Evolutionary conservation across 2,113 vertebrate genomes (phyloP).

Genomic region (Octodon degus): DNA sequence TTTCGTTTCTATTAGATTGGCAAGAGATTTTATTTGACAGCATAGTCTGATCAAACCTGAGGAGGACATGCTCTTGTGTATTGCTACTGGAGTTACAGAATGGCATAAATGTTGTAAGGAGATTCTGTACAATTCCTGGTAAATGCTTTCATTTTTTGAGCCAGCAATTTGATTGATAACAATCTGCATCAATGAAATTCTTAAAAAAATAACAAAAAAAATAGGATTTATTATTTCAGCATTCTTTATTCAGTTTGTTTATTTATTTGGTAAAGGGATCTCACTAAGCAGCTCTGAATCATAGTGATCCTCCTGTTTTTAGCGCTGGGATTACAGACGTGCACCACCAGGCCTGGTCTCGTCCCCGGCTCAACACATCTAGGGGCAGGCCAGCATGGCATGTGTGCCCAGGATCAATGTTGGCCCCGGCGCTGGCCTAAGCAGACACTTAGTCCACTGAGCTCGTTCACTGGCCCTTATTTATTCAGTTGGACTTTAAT

Average conservation of each 20-base stretch:
- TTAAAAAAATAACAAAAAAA: background rate
- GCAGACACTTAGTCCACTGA: no score
- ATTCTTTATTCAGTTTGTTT: background rate
- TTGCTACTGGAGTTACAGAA: background rate
- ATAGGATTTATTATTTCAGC: background rate
- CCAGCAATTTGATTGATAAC: background rate
- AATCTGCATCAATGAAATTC: background rate
- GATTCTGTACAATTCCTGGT: background rate
- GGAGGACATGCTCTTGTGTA: background rate
- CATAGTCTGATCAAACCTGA: background rate
- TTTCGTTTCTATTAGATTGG: background rate
- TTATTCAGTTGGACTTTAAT: slow-evolving; percentile 25
- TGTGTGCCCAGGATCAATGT: no score
- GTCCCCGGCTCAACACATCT: no score
- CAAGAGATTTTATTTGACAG: background rate
- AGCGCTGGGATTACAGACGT: no score
- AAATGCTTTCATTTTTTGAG: slow-evolving; percentile 35
- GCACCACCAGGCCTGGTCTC: no score
- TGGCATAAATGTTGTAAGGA: background rate
- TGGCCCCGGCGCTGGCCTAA: no score
- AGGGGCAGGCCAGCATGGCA: no score
- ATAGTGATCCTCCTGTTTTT: no score
- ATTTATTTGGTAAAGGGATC: no score
- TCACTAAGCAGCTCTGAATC: no score
- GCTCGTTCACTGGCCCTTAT: background rate